A percentile compares a stretch with the other conserved stretches of the same genome.
Conservation (phyloP, 2,113 vertebrate genomes). For the Chaetorhynchus papuensis region DNA sequence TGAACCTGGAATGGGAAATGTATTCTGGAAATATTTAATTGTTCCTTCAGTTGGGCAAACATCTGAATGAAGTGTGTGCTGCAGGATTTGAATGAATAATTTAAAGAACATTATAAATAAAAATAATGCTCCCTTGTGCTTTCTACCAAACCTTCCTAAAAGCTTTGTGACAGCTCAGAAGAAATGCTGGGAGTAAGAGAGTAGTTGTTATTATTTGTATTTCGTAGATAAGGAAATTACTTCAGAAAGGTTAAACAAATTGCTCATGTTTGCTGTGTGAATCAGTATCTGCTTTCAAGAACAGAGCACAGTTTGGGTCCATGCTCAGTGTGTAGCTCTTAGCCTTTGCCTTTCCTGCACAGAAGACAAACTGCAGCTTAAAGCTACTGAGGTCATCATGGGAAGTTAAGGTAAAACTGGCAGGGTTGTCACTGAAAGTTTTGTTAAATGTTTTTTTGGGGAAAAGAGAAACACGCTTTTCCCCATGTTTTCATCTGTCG, state of each 20-base stretch:
- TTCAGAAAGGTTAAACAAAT: conserved; percentile 38
- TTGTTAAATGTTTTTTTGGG: not conserved
- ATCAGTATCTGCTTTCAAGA: not conserved
- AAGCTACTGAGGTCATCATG: not conserved
- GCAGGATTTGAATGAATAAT: conserved; percentile 43
- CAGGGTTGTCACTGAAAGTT: not conserved
- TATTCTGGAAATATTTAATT: conserved; percentile 69
- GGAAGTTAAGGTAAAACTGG: not conserved
- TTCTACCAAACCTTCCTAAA: conserved; percentile 6
- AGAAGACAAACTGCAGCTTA: not conserved
- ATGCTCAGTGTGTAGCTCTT: not conserved
- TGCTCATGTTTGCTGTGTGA: not conserved
- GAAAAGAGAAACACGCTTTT: not conserved
- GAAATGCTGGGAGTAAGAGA: not conserved
- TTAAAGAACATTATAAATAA: conserved; percentile 17
- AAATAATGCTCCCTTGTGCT: conserved; percentile 7
- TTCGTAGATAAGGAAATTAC: conserved; percentile 24
- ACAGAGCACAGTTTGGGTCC: not conserved
- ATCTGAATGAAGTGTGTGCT: conserved; percentile 56
- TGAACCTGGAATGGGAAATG: conserved; percentile 71
- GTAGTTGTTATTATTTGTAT: conserved; percentile 4
- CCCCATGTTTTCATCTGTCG: not conserved
- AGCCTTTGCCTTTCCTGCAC: not conserved
- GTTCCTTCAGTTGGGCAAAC: conserved; percentile 59
- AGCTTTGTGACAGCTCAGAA: conserved; percentile 26